Evolutionary conservation across 2,888 invertebrate species (phyloP), one percentile per base, ranked within the genome.

Genomic region (Lasioglossum calceatum): DNA sequence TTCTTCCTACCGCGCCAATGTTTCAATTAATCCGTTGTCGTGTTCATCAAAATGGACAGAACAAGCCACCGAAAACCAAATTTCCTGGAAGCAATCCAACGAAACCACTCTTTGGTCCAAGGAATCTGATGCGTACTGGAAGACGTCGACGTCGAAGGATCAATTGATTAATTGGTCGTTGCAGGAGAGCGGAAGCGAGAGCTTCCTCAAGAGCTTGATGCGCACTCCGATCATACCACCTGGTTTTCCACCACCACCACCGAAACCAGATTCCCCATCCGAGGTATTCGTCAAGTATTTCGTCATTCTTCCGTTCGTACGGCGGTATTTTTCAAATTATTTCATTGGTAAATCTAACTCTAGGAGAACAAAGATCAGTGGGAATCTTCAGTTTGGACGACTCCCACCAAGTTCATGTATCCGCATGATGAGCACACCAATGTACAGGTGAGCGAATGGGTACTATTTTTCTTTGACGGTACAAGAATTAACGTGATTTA

Each of bases 261-360:
- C 96, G 1, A 96, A 96, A 89, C 95, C 96, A 4, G 95, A 96
- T 91, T 95, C 96, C n/a, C 95, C 96, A 39, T 95, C 95, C 58
- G 95, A 95, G 82, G 96, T 96, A 94, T 92, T 39, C 64, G 77
- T 77, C 23, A 54, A 76, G 77, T 27, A 32, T 71, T 72, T 0
- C 23, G 23, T 0, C 36, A 36, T 50, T 64, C 7, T 16, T 8
- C n/a, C 8, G 23, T 19, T 71, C 4, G 10, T 70, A 10, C 39
- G 10, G 0, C 61, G 16, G 7, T 74, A 54, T 27, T 14, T 16
- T 19, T 23, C 5, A 73, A n/a, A 47, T 67, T n/a, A 42, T 44
- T n/a, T 58, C 23, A 58, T 58, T n/a, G n/a, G n/a, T n/a, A 58
- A 42, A 77, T 58, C 19, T 14, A 77, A 74, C 79, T 47, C 12